Conservation (phyloP, 2,113 vertebrate species). For the Peromyscus maniculatus region DNA sequence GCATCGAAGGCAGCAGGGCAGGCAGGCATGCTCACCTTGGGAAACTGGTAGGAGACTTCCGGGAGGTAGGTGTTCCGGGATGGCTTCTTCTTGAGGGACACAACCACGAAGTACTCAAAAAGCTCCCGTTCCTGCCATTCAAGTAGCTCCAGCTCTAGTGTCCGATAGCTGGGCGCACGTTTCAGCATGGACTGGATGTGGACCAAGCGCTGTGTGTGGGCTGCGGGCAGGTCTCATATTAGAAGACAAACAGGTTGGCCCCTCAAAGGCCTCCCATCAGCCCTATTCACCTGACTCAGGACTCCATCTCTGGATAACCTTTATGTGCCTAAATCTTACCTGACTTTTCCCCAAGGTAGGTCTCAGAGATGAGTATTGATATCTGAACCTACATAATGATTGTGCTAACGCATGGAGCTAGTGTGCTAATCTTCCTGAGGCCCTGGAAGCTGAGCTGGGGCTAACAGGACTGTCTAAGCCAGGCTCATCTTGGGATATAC, state of each 20-base stretch:
- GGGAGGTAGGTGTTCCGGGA: conserved; percentile 96
- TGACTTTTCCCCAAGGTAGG: background rate
- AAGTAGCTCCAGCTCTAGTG: conserved; percentile 97
- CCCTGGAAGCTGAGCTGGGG: background rate
- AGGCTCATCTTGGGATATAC: background rate
- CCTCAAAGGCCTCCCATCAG: background rate
- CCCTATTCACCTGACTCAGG: background rate
- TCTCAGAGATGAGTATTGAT: background rate
- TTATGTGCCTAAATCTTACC: background rate
- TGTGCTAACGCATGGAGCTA: background rate
- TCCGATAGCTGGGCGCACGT: conserved; percentile 96
- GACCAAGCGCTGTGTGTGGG: conserved; percentile 96
- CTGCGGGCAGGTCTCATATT: conserved; percentile 84
- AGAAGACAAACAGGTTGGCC: background rate
- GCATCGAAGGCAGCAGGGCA: background rate
- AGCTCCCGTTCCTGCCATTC: conserved; percentile 99
- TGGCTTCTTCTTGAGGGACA: conserved; percentile 98
- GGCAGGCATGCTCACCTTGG: conserved; percentile 91
- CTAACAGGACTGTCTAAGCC: background rate
- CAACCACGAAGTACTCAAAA: conserved; percentile 99
- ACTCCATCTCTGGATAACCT: background rate
- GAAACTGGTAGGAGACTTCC: conserved; percentile 99
- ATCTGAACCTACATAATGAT: background rate
- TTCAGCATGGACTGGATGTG: conserved; percentile 98
- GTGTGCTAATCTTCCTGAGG: background rate